A percentile compares a stretch with the other conserved stretches of the same genome.
These are phyloP conservation scores for Sitodiplosis mosellana DNA, from an alignment of 1,140 invertebrate species.

Conservation along the genomic window DNA sequence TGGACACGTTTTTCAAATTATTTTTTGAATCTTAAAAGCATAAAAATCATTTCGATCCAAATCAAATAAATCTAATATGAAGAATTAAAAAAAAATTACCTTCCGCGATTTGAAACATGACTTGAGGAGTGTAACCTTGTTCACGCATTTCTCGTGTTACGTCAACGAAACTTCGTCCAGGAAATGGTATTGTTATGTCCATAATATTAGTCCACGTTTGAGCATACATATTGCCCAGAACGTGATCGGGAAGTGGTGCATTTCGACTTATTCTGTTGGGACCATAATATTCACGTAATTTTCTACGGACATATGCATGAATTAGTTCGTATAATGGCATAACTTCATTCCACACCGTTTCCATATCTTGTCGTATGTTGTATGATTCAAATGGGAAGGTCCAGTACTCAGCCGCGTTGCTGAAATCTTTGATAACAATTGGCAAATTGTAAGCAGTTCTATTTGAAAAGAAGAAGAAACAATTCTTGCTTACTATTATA, in stretches of 20 bases:
- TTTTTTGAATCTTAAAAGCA: no score
- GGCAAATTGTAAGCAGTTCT: no score
- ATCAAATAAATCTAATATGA: no score
- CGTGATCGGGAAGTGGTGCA: constrained; percentile 76
- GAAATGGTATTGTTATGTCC: constrained; percentile 68
- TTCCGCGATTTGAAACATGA: constrained; percentile 64
- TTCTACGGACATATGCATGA: constrained; percentile 73
- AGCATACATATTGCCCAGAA: constrained; percentile 79
- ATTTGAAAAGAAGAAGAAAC: not conserved
- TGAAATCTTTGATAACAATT: constrained; percentile 48
- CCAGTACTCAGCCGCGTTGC: constrained; percentile 66
- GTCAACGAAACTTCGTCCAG: constrained; percentile 67
- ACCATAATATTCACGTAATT: constrained; percentile 62
- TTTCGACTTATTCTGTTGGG: constrained; percentile 57
- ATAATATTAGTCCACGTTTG: constrained; percentile 78
- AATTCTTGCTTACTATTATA: constrained; percentile 51
- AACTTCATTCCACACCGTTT: constrained; percentile 64
- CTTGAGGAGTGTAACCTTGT: constrained; percentile 58
- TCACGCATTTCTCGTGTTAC: constrained; percentile 57
- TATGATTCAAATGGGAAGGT: constrained; percentile 61
- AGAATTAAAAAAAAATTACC: no score
- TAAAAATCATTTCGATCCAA: no score
- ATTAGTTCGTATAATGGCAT: constrained; percentile 72
- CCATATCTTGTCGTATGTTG: constrained; percentile 53
- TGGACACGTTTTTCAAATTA: no score